Base-by-base conservation (phyloP, 2,797 vertebrate species). In the Catharus ustulatus region DNA sequence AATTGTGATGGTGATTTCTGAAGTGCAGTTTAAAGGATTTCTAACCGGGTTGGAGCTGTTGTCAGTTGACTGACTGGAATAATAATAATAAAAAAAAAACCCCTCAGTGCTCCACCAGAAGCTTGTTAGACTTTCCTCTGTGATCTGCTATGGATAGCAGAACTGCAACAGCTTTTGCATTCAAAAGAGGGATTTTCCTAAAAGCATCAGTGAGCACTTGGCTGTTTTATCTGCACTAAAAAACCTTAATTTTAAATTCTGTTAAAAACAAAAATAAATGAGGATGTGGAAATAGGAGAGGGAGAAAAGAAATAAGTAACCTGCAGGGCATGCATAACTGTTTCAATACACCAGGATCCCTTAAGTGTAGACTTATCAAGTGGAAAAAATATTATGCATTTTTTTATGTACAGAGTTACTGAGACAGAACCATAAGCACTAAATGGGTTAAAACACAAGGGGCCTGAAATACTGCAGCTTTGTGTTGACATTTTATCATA, bases 121-220 rank as follows among this genome's bases (percentile, higher is more conserved):
- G 92, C 96, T 97, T 97, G 97, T 97, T 95, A 97, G 96, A 94
- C 94, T 85, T 97, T 94, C 84, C 94, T 90, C 83, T 97, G 95
- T 95, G 95, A 98, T 98, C 95, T 97, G 96, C 89, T 95, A 46
- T 67, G 93, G 96, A 94, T 88, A 89, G 51, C 6, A 24, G 96
- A 97, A 96, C 90, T 95, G 90, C 90, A 94, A 95, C 77, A 63
- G 92, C 89, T 97, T 98, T 98, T 98, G 97, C 97, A 98, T 98
- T 98, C 96, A 96, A 97, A 96, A 97, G 95, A 97, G 91, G 97
- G 96, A 98, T 97, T 98, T 98, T 96, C 97, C 96, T 97, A 97
- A 98, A 97, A 98, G 94, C 98, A 95, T 98, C 97, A 98, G n/a
- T 81, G 96, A 98, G 94, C 96, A 97, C 93, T 98, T 98, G 96